Evolutionary conservation across 2,888 invertebrate species (phyloP).

Genomic region (Trypoxylon attenuatum): DNA sequence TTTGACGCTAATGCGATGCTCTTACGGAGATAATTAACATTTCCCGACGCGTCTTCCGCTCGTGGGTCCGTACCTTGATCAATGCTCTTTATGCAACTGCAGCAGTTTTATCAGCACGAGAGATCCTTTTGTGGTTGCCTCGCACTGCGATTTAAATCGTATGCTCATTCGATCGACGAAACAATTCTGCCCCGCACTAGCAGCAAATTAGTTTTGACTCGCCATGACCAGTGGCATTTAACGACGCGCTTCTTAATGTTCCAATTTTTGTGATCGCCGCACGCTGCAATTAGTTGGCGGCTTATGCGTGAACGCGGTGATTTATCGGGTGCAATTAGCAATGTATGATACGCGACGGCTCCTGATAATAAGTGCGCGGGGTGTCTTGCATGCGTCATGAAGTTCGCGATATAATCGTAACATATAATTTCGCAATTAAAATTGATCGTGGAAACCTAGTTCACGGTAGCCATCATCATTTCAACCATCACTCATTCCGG

Average conservation of each 20-base stretch:
- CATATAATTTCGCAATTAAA: conserved; percentile 50
- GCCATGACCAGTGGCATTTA: too few species aligned
- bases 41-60: too few species aligned
- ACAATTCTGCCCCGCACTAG: too few species aligned
- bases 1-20: conserved; percentile 20
- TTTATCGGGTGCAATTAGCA: conserved; percentile 26
- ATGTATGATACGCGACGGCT: conserved; percentile 18
- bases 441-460: conserved; percentile 52
- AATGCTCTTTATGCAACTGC: too few species aligned
- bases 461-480: conserved; percentile 49
- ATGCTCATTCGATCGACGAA: too few species aligned
- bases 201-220: too few species aligned
- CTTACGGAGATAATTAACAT: neutral
- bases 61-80: too few species aligned
- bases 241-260: too few species aligned
- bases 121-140: too few species aligned
- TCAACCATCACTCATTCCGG: conserved; percentile 43
- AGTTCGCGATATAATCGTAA: conserved; percentile 35
- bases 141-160: too few species aligned
- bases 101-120: too few species aligned
- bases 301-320: conserved; percentile 16
- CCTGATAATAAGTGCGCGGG: conserved; percentile 16
- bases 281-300: neutral
- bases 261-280: too few species aligned
- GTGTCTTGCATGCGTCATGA: neutral